Conservation (phyloP, 2,113 vertebrate genomes). For the Urocitellus parryii region DNA sequence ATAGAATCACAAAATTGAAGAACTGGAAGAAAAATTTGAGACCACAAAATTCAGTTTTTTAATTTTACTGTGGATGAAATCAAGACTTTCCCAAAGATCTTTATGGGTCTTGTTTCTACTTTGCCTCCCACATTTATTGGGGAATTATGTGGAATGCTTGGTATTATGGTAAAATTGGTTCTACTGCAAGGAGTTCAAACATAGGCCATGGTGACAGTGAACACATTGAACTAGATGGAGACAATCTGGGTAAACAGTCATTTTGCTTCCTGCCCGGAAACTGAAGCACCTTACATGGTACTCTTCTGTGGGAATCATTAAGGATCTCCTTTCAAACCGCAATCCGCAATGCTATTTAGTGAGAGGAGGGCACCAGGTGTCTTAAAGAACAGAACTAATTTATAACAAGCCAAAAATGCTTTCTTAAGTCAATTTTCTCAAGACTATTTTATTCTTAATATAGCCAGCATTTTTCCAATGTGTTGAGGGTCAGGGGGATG, state of each 20-base stretch:
- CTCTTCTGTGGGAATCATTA: background rate
- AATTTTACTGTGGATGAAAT: background rate
- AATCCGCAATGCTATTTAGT: background rate
- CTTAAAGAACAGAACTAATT: background rate
- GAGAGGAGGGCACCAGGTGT: background rate
- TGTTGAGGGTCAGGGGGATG: background rate
- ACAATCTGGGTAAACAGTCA: background rate
- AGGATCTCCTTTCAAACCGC: background rate
- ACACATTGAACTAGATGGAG: background rate
- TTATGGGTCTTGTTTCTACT: background rate
- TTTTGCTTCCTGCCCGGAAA: background rate
- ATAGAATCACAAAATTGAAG: background rate
- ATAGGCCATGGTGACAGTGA: accelerated
- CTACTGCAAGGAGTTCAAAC: background rate
- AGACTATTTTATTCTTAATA: background rate
- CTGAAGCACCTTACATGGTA: accelerated
- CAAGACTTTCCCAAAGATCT: background rate
- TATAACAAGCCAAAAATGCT: background rate
- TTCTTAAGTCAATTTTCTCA: background rate
- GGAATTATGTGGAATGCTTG: background rate
- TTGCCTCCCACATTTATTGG: background rate
- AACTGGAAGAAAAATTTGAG: background rate
- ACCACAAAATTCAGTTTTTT: background rate
- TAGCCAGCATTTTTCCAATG: background rate
- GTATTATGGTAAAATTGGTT: background rate